Conservation (phyloP, 2,888 invertebrate species). For the Ornithoptera alexandrae region DNA sequence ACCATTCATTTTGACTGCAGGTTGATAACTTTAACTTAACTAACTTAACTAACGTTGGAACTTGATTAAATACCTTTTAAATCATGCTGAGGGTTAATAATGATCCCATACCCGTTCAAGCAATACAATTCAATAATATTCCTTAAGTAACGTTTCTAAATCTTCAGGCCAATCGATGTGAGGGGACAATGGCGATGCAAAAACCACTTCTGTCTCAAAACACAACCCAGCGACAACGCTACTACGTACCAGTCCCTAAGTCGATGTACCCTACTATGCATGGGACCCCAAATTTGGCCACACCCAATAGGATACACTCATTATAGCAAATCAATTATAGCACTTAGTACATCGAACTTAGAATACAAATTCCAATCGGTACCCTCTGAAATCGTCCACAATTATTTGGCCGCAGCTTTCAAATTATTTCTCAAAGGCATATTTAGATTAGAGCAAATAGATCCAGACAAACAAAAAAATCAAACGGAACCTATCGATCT, state of each 20-base stretch:
- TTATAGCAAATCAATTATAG: conserved; percentile 80
- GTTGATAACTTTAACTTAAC: too few relatives aligned
- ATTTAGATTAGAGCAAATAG: conserved; percentile 64
- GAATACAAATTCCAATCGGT: conserved; percentile 67
- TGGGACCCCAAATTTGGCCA: conserved; percentile 86
- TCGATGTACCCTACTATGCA: conserved; percentile 86
- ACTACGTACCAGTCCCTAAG: conserved; percentile 70
- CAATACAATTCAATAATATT: too few relatives aligned
- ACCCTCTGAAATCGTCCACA: conserved; percentile 53
- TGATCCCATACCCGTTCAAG: too few relatives aligned
- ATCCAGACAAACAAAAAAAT: conserved; percentile 39
- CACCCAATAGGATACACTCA: conserved; percentile 84
- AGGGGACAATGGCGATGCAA: conserved; percentile 47
- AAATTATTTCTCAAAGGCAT: conserved; percentile 72
- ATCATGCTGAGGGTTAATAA: too few relatives aligned
- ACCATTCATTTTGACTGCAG: too few relatives aligned
- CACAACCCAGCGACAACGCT: conserved; percentile 38
- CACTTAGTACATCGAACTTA: conserved; percentile 76
- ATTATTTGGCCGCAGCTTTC: conserved; percentile 66
- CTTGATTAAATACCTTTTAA: too few relatives aligned
- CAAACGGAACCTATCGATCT: conserved; percentile 36
- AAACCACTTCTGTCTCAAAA: conserved; percentile 52
- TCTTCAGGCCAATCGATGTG: conserved; percentile 9
- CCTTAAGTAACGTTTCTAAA: neutral
- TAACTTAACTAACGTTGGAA: too few relatives aligned